Evolutionary conservation across 2,113 vertebrate genomes (phyloP), one percentile per base, ranked within the genome.

Genomic region (Tupaia chinensis): DNA sequence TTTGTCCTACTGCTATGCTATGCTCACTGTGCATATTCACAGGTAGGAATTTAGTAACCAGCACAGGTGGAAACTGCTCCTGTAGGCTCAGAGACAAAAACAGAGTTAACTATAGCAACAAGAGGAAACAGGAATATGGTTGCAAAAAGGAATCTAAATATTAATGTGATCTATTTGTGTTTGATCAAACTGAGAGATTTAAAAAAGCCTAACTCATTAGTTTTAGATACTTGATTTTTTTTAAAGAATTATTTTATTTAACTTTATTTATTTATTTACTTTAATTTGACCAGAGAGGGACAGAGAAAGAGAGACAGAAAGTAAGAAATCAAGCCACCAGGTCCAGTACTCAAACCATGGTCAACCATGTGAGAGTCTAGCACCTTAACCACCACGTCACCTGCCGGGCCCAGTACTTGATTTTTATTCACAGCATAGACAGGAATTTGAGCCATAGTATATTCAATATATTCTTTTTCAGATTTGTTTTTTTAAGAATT

Each of bases 381-480:
- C 44, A 44, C 5, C 44, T 44, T 44, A 44, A 44, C 44, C 44
- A 44, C 44, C 44, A 44, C 44, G 5, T 44, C 44, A 44, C 44
- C 5, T 44, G 44, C 44, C 44, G 44, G 44, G 44, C 44, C 44
- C 44, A 44, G 44, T 44, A 44, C 44, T 44, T 44, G 44, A 58
- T 96, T 73, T 17, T 15, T 76, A 84, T 58, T 88, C n/a, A 74
- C 10, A 82, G 1, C 63, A 15, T 29, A 68, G 54, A 91, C 15
- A 9, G 68, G 27, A 86, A 91, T 87, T 29, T 78, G n/a, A 93
- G 63, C 32, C 44, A 77, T 16, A 72, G 7, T 74, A 9, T 82
- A 0, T 86, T 61, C 27, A 90, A 8, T 56, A 7, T 83, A 94
- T 77, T 79, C 12, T 92, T 97, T 92, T 94, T 89, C 58, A 78